These are phyloP conservation scores for Camarhynchus parvulus DNA, from an alignment of 2,113 vertebrate species.

Conservation along the genomic window DNA sequence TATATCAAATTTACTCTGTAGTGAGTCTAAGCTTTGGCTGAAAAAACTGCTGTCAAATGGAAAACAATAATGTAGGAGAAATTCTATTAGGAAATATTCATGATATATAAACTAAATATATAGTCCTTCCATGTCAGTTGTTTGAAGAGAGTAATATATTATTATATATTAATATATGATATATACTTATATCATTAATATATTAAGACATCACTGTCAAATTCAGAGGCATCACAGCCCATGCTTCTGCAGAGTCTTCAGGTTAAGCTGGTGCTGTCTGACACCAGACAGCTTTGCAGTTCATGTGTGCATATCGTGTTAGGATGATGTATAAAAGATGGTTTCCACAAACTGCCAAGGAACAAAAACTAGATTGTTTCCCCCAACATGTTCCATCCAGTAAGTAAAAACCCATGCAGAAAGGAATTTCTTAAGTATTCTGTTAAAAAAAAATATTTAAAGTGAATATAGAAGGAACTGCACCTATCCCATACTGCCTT, in stretches of 20 bases:
- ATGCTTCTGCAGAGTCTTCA: not conserved
- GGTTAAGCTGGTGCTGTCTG: not conserved
- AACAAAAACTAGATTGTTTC: not conserved
- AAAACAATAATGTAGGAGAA: not conserved
- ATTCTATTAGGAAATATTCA: not conserved
- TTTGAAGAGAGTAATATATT: not conserved
- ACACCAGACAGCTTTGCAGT: not conserved
- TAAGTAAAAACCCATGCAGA: not conserved
- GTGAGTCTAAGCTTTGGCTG: not conserved
- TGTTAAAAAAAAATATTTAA: fast-evolving
- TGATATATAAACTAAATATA: not conserved
- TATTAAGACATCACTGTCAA: not conserved
- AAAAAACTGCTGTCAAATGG: not conserved
- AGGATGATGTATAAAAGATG: not conserved
- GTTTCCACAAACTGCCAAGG: not conserved
- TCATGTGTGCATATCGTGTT: not conserved
- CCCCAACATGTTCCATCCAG: not conserved
- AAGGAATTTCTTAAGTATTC: not conserved
- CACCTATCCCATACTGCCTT: too few relatives aligned
- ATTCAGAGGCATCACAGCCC: not conserved
- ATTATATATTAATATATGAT: not conserved
- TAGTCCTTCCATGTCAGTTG: not conserved
- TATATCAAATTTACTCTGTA: not conserved
- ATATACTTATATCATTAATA: not conserved
- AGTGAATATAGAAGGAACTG: not conserved